Evolutionary conservation across 2,797 vertebrate species (phyloP).

Genomic region (Ptychadena robeensis): DNA sequence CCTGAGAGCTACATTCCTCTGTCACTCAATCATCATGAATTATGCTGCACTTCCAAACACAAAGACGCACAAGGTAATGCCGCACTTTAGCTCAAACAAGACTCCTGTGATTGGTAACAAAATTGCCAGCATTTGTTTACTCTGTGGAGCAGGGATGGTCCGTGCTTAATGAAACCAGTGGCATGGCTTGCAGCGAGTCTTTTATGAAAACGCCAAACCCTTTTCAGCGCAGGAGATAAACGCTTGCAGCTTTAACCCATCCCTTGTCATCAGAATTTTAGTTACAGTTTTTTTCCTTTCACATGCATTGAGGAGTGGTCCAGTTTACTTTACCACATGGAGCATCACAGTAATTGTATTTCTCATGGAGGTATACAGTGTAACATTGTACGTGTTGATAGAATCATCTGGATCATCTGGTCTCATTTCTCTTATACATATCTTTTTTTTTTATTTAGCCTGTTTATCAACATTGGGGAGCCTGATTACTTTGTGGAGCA

Average conservation of each 20-base stretch:
- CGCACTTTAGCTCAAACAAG: constrained; percentile 32
- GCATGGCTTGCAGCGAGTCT: constrained; percentile 32
- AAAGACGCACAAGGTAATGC: constrained; percentile 29
- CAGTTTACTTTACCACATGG: neutral
- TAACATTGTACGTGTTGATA: neutral
- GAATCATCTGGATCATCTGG: neutral
- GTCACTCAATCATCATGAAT: constrained; percentile 60
- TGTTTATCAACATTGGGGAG: neutral
- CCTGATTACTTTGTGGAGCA: neutral
- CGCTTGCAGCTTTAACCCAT: constrained; percentile 30
- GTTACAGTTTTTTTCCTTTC: neutral
- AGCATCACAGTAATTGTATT: neutral
- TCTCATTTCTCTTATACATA: too few species aligned
- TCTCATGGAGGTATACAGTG: neutral
- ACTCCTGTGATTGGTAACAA: constrained; percentile 32
- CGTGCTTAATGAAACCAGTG: constrained; percentile 10
- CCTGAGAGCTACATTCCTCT: constrained; percentile 53
- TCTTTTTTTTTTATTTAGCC: neutral
- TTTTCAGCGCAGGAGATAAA: constrained; percentile 33
- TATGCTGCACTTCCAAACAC: constrained; percentile 48
- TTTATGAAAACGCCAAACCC: constrained; percentile 27
- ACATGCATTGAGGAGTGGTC: neutral
- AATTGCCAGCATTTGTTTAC: constrained; percentile 36
- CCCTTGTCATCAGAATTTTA: constrained; percentile 27
- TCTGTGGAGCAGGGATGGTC: constrained; percentile 35